Evolutionary conservation across 2,888 invertebrate genomes (phyloP), one percentile per base, ranked within the genome.

Genomic region (Nemoura dubitans): DNA sequence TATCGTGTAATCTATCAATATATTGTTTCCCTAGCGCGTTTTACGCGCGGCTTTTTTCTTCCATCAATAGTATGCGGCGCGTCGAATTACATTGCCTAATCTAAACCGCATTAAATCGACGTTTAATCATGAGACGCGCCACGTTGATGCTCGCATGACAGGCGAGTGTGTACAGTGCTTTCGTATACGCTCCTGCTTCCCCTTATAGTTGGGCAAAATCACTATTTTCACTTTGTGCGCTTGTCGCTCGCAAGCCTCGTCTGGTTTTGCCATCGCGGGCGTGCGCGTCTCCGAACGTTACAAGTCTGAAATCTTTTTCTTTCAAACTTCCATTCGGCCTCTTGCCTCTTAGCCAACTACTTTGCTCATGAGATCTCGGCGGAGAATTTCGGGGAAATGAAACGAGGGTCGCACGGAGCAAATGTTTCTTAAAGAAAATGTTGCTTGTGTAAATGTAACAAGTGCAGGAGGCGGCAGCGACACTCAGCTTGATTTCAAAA

Each of bases 1-100:
- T 59, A 59, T 59, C 59, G 59, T 59, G 59, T 59, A 59, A 59
- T 59, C 59, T 59, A 59, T 59, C 59, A 59, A 59, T 59, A 59
- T 59, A 59, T 59, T 59, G 59, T 59, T 59, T 59, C 59, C 59
- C 59, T 21, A 21, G 59, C 21, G 59, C 59, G 59, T 59, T 59
- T 59, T 59, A 14, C 36, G 36, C 5, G 36, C 10, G 59, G 59
- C 59, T 59, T 59, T 59, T 59, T 59, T 59, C 59, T 21, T 14
- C 59, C 59, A 21, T 59, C 59, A 21, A 59, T 59, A 7, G 59
- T 59, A 59, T n/a, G n/a, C 36, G 59, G 1, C 59, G 59, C 21
- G 16, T 59, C 59, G 59, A 59, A 59, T 59, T 59, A 59, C 59
- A n/a, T 59, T 21, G 59, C 6, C 2, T 59, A 59, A 59, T 59